Base-by-base conservation (phyloP, 2,113 vertebrate species). In the Urocitellus parryii region DNA sequence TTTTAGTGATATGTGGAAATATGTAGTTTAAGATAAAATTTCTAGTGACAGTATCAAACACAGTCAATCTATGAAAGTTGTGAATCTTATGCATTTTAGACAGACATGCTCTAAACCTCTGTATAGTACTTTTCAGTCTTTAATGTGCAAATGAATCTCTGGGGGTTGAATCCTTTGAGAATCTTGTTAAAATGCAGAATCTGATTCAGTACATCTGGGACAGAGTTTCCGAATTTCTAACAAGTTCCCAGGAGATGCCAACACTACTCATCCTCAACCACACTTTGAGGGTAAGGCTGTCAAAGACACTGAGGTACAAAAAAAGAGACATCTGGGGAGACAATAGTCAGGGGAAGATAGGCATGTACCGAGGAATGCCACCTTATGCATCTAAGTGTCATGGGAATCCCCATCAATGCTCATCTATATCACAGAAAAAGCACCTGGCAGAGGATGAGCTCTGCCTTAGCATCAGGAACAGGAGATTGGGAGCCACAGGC, bases 141-240 rank as follows among this genome's bases (percentile, higher is more conserved):
- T 51, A 68, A 58, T n/a, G n/a, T 80, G 83, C 88, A 65, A 34
- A 39, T 2, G 42, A 78, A 8, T 77, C 56, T 68, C 70, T 48
- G 58, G 86, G 72, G 65, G 8, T 90, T 73, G 48, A 73, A 56
- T 81, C 7, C 65, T 70, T 63, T 53, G 37, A 67, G 39, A 14
- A 56, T 79, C 72, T 74, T 86, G 53, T 11, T 20, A 94, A 94
- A 72, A 92, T 78, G 76, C 42, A 90, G 67, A 81, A 90, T 90
- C 74, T 77, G 86, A 78, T 39, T 56, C 24, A 61, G n/a, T 29
- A 56, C 91, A 29, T 91, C 77, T 45, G 18, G n/a, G 45, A 29
- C 25, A 24, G 11, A 51, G 16, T 39, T 58, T 84, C 63, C 70
- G 45, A 27, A 79, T 94, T 91, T 84, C 88, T 76, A 88, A 74